These are phyloP conservation scores for Suncus etruscus DNA, from an alignment of 2,113 vertebrate genomes.

Conservation along the genomic window DNA sequence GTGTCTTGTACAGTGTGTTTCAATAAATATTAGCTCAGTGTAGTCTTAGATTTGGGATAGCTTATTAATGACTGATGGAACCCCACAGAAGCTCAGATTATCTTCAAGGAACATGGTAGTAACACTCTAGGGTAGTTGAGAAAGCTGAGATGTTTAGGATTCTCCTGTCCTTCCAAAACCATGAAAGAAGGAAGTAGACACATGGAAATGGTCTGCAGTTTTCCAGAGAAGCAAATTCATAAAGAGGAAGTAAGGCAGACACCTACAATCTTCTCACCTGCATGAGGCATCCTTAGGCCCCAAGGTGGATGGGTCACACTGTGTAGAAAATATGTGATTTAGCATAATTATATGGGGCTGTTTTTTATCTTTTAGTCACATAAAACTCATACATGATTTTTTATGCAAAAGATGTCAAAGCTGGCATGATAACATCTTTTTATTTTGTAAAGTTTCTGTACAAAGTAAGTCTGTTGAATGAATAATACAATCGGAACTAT, in stretches of 20 bases:
- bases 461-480: slow-evolving; percentile 35
- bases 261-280: not conserved
- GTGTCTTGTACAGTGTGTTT: not conserved
- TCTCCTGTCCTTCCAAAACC: not conserved
- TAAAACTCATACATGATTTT: not conserved
- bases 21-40: not conserved
- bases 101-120: not conserved
- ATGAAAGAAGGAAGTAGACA: not conserved
- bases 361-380: not conserved
- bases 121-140: not conserved
- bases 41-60: not conserved
- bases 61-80: not conserved
- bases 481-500: not conserved
- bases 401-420: not conserved
- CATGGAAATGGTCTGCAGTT: not conserved
- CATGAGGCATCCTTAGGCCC: not conserved
- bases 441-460: not conserved
- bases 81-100: not conserved
- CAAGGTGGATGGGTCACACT: not conserved
- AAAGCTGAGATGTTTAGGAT: not conserved
- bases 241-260: no score
- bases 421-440: not conserved
- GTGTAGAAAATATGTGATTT: not conserved
- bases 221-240: not conserved
- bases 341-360: not conserved